Base-by-base conservation (phyloP, 2,888 invertebrate genomes). In the Ochropleura leucogaster region DNA sequence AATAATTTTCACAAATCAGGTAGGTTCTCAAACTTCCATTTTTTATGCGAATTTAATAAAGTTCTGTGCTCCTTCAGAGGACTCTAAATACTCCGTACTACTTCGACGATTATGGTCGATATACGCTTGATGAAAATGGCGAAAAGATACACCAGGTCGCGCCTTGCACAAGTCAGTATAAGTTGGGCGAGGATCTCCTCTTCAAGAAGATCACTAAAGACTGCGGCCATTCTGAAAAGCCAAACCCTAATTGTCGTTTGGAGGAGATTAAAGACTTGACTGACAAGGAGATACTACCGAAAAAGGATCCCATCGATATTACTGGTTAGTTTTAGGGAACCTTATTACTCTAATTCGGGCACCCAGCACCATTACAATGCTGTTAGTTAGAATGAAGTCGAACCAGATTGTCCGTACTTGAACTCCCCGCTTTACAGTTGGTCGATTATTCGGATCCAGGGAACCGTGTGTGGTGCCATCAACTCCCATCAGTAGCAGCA, bases 41-140 rank as follows among this genome's bases (percentile, higher is more conserved):
- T 8, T 10, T 18, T 49, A 12, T 60, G 72, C 20, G n/a, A 16
- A 10, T 12, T 12, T 4, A 42, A 4, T 16, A 16, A 65, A 8
- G 1, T 49, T 65, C 5, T 82, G 30, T 49, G 44, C 40, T 55
- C 55, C 60, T 20, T 55, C 76, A 94, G 93, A 72, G 84, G 3
- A 30, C 75, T 3, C 88, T 90, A 44, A 87, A 85, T 3, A 84
- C 87, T 0, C 84, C 88, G 5, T 94, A 93, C 69, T 93, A 88
- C 69, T 94, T 89, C 82, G 94, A 96, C 70, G 79, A 84, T 8
- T 77, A 84, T 64, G 95, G 96, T 7, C 93, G 95, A 3, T 94
- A 94, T 75, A 75, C 85, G 3, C 42, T 88, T 3, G 68, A 87
- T 7, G 82, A 79, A 46, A 47, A 90, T 4, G 90, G 89, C 0